These are phyloP conservation scores for Tenthredo notha DNA, from an alignment of 2,888 invertebrate species.

Conservation along the genomic window DNA sequence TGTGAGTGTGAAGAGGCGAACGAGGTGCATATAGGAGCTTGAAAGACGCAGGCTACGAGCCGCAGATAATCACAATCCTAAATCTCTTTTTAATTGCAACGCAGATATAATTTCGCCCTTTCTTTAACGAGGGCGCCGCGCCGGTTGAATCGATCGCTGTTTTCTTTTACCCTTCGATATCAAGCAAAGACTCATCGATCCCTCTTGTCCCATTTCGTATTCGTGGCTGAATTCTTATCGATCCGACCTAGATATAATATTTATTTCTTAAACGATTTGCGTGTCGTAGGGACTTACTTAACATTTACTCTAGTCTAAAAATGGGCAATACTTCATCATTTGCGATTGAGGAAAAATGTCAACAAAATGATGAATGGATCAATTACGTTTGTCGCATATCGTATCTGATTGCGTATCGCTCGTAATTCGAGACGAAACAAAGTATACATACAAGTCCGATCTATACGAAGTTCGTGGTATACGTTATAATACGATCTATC, in stretches of 20 bases:
- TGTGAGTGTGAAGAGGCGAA: background rate
- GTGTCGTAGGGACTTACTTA: background rate
- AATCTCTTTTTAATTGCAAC: background rate
- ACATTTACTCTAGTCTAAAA: background rate
- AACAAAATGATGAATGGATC: background rate
- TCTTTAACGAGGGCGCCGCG: background rate
- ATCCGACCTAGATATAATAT: background rate
- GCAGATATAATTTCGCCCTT: background rate
- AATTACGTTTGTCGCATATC: conserved; percentile 17
- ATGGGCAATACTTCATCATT: background rate
- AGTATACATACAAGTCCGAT: background rate
- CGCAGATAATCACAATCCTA: background rate
- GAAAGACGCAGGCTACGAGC: background rate
- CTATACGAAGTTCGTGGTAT: background rate
- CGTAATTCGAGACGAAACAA: conserved; percentile 26
- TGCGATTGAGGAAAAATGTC: background rate
- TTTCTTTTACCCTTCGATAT: background rate
- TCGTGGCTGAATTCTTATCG: background rate
- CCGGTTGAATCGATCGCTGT: background rate
- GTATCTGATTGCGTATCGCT: conserved; percentile 18
- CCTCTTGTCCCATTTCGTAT: background rate
- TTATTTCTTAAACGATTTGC: background rate
- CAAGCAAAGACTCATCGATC: background rate
- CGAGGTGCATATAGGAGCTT: background rate
- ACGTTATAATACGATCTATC: background rate